A percentile compares a stretch with the other conserved stretches of the same genome.
These are phyloP conservation scores for Lepidocyrtoides sp. DNA, from an alignment of 2,888 invertebrate genomes.

Conservation along the genomic window DNA sequence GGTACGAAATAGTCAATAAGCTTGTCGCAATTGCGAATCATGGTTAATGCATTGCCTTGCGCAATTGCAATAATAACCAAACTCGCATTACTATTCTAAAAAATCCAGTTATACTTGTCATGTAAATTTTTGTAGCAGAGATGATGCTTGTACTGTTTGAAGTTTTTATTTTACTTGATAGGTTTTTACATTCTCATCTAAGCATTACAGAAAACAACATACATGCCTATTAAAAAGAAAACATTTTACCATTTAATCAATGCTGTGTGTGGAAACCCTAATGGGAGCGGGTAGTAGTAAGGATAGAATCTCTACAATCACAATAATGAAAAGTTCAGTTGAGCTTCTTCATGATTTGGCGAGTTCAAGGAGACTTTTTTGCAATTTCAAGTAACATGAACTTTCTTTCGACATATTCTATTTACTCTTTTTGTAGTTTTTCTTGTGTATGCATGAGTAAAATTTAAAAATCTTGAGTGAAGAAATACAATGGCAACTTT, in stretches of 20 bases:
- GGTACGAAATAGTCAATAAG: not conserved
- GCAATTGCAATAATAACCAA: no score
- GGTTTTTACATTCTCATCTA: not conserved
- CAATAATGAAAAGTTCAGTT: no score
- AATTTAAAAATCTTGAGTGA: not conserved
- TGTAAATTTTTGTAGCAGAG: not conserved
- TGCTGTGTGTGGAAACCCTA: no score
- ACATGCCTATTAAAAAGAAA: no score
- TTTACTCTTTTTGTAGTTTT: not conserved
- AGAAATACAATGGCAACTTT: not conserved
- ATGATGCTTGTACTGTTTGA: not conserved
- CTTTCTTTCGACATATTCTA: no score
- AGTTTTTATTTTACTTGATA: not conserved
- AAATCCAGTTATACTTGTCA: constrained; percentile 64
- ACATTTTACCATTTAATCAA: no score
- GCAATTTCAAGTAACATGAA: no score
- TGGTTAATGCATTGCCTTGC: constrained; percentile 30
- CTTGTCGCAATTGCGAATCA: not conserved
- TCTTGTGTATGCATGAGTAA: not conserved
- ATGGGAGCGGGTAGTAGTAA: no score
- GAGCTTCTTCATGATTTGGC: no score
- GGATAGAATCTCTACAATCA: no score
- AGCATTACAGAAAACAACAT: not conserved
- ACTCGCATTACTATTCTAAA: not conserved
- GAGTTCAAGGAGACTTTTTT: no score